Base-by-base conservation (phyloP, 2,113 vertebrate species). In the Chrysemys picta region DNA sequence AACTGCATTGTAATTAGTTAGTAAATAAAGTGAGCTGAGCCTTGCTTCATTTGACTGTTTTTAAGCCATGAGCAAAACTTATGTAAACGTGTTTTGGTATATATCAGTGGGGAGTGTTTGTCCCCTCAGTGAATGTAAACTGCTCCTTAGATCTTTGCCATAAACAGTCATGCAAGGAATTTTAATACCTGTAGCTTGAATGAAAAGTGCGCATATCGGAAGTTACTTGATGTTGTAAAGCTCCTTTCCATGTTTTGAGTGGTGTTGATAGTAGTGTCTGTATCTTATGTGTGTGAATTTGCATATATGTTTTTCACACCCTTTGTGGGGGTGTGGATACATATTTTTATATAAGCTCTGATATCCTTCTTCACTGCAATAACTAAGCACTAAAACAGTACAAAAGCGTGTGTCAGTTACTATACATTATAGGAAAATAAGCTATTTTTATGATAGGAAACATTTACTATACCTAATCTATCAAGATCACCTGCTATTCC, bases 71-170 rank as follows among this genome's bases (percentile, higher is more conserved):
- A 8, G 45, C 11, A 49, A 17, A 56, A 56, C 52, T 17, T 19
- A 57, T 57, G 88, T 69, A 3, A 50, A 10, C 2, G 47, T 87
- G 19, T 49, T 85, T 87, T 53, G 2, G 53, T 89, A 93, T 90
- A 31, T 89, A 24, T 17, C 5, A 76, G 42, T 82, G 24, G 1
- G 0, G 1, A 53, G 10, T 85, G 1, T 31, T 80, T 29, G 12
- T 1, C 56, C 62, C 47, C 0, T 1, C 24, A 82, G 8, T 76
- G 72, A 22, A 54, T 53, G 3, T 82, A 92, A 82, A 56, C 54
- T 88, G 25, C 76, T 94, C 87, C 53, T 29, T 38, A 84, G 62
- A 82, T 94, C 87, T 75, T n/a, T n/a, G 9, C 69, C 69, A 75
- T 42, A 75, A 42, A 72, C 19, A 24, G 35, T 65, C 10, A 10